Evolutionary conservation across 2,888 invertebrate genomes (phyloP).

Genomic region (Dynastes hyllus): DNA sequence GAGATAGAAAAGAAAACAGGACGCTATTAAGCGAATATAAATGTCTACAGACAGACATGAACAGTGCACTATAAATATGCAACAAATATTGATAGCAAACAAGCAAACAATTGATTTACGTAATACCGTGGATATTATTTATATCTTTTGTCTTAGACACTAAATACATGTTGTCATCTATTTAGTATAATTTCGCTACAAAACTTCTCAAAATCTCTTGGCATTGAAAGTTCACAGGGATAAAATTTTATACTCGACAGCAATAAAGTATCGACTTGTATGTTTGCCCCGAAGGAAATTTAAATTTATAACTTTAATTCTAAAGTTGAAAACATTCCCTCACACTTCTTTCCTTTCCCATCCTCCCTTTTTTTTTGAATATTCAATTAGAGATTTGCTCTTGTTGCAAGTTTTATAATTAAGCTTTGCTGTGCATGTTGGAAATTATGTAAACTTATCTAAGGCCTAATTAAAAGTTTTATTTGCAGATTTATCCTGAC

Average conservation of each 20-base stretch:
- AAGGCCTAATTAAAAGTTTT: constrained; percentile 23
- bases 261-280: constrained; percentile 11
- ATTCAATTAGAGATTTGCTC: constrained; percentile 17
- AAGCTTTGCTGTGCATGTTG: neutral
- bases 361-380: neutral
- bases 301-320: constrained; percentile 18
- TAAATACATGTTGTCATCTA: neutral
- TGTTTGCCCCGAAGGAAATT: constrained; percentile 1
- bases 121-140: too few relatives aligned
- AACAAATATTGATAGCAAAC: too few relatives aligned
- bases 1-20: too few relatives aligned
- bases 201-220: neutral
- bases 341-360: neutral
- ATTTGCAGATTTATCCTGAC: constrained; percentile 31
- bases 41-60: too few relatives aligned
- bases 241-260: constrained; percentile 1
- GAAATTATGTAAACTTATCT: constrained; percentile 22
- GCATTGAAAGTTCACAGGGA: neutral
- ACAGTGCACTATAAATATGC: too few relatives aligned
- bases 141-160: too few relatives aligned
- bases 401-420: constrained; percentile 13
- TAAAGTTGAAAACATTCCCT: neutral
- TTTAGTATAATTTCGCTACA: neutral
- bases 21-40: too few relatives aligned
- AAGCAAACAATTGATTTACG: too few relatives aligned